Conservation (phyloP, 2,797 vertebrate species). For the Anolis apletophallus region DNA sequence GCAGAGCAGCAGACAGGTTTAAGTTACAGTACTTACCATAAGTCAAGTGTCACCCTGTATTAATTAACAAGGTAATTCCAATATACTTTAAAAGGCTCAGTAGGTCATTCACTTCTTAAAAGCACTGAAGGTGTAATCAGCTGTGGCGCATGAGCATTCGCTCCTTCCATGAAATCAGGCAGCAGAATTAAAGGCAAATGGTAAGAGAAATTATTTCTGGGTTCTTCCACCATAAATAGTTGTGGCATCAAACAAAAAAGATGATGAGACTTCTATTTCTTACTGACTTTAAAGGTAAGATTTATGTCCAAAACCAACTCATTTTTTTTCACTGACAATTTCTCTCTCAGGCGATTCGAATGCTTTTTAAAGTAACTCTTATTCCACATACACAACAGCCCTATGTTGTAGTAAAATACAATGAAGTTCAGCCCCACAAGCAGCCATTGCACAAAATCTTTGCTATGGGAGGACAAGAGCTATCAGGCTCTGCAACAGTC, state of each 20-base stretch:
- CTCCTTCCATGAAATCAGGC: background rate
- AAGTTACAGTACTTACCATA: slow-evolving; percentile 26
- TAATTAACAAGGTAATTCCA: background rate
- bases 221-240: background rate
- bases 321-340: too few relatives aligned
- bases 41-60: slow-evolving; percentile 36
- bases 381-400: too few relatives aligned
- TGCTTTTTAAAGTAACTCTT: too few relatives aligned
- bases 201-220: background rate
- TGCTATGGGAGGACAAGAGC: background rate
- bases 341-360: too few relatives aligned
- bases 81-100: slow-evolving; percentile 13
- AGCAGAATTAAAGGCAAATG: slow-evolving; percentile 4
- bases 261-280: too few relatives aligned
- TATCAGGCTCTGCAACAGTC: background rate
- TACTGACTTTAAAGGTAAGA: too few relatives aligned
- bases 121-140: background rate
- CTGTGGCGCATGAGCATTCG: background rate
- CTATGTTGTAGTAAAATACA: too few relatives aligned
- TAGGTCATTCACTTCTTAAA: background rate
- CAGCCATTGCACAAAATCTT: too few relatives aligned
- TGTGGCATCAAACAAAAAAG: too few relatives aligned
- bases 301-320: too few relatives aligned
- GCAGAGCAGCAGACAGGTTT: background rate
- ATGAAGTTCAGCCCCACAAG: too few relatives aligned